A percentile compares a stretch with the other conserved stretches of the same genome.
These are phyloP conservation scores for Drosophila seclusa DNA, from an alignment of 2,888 invertebrate species.

Conservation along the genomic window DNA sequence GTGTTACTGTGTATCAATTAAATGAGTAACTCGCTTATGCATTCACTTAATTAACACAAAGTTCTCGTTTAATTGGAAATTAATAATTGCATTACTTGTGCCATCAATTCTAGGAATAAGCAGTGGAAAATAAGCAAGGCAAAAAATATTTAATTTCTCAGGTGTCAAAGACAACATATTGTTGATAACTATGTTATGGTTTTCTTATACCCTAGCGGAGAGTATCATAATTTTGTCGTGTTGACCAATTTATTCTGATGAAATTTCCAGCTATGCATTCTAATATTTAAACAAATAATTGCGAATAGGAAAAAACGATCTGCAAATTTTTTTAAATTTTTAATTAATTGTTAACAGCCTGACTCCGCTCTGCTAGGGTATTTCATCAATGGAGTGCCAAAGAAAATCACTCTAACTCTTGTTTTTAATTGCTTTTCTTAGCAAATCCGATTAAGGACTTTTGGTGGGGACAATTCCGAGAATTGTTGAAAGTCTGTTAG, in stretches of 20 bases:
- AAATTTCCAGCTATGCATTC: not conserved
- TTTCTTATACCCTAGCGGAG: not conserved
- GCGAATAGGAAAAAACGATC: not conserved
- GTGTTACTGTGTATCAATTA: not conserved
- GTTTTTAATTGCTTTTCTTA: not conserved
- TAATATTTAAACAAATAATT: not conserved
- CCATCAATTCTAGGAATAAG: fast-evolving
- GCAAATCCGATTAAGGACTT: not conserved
- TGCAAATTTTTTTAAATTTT: fast-evolving
- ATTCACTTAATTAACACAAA: not conserved
- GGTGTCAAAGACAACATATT: not conserved
- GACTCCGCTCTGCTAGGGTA: not conserved
- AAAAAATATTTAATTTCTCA: fast-evolving
- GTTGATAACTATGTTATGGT: not conserved
- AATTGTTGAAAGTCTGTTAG: not conserved
- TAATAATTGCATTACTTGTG: not conserved
- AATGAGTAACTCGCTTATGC: not conserved
- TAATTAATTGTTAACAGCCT: not conserved
- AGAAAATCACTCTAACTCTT: not conserved
- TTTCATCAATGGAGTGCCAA: not conserved
- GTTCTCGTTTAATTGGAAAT: not conserved
- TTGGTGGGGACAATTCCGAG: not conserved
- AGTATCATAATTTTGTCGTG: not conserved
- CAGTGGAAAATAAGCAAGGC: not conserved
- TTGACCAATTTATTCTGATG: not conserved